These are phyloP conservation scores for Otolemur garnettii DNA, from an alignment of 2,113 vertebrate genomes.

Conservation along the genomic window DNA sequence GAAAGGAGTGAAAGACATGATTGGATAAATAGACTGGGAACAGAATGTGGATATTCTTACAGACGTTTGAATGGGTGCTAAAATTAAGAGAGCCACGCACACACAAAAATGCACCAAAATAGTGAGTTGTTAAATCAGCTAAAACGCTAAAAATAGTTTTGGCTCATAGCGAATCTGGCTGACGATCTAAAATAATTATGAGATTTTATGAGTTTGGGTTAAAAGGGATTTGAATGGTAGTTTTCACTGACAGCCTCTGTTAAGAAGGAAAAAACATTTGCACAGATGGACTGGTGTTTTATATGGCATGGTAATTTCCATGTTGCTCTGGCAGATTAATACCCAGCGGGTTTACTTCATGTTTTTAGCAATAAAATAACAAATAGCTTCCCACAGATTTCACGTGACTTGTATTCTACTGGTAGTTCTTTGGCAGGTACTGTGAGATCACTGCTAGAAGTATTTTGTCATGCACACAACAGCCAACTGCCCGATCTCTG, in stretches of 20 bases:
- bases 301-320: not conserved
- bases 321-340: constrained; percentile 5
- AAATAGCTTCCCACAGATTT: constrained; percentile 51
- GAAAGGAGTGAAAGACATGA: not conserved
- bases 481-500: not conserved
- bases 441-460: not conserved
- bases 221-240: constrained; percentile 41
- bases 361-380: constrained; percentile 63
- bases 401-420: not conserved
- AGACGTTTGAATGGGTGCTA: constrained; percentile 5
- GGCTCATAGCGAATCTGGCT: constrained; percentile 29
- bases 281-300: not conserved
- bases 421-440: constrained; percentile 25
- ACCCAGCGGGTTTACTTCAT: not conserved
- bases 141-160: constrained; percentile 32
- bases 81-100: not conserved
- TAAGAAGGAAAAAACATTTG: constrained; percentile 1
- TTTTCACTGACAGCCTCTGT: not conserved
- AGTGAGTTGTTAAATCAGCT: constrained; percentile 9
- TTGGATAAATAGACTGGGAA: not conserved
- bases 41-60: constrained; percentile 10
- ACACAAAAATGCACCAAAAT: not conserved
- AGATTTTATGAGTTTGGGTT: constrained; percentile 58
- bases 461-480: not conserved
- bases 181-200: constrained; percentile 15